These are phyloP conservation scores for Coturnix japonica DNA, from an alignment of 2,113 vertebrate genomes.

Conservation along the genomic window DNA sequence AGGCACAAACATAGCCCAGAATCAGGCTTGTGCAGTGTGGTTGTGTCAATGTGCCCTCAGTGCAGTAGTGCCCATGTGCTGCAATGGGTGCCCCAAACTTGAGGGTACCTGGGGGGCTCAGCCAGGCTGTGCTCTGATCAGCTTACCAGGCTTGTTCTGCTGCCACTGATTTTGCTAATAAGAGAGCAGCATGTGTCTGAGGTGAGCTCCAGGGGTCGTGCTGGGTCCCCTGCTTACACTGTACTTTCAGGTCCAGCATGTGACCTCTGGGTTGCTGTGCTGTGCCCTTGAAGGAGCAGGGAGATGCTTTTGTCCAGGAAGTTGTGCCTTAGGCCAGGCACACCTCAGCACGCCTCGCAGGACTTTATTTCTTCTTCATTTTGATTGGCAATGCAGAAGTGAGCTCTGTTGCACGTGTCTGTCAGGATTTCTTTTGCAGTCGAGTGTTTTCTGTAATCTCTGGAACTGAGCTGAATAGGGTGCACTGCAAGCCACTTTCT, in stretches of 20 bases:
- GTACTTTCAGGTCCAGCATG: neutral
- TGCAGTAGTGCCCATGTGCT: fast-evolving
- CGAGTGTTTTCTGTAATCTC: neutral
- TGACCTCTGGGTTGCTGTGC: neutral
- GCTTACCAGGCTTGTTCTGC: neutral
- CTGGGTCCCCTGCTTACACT: neutral
- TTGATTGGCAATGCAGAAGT: neutral
- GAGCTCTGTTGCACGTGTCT: neutral
- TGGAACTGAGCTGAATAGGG: neutral
- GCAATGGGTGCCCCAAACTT: fast-evolving
- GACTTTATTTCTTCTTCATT: neutral
- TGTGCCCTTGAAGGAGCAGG: neutral
- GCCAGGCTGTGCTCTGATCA: neutral
- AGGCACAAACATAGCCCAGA: neutral
- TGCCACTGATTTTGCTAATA: neutral
- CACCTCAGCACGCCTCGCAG: neutral
- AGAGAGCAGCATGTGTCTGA: neutral
- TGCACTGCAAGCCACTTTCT: neutral
- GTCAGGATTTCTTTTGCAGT: neutral
- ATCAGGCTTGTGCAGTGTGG: neutral
- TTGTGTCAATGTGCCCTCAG: neutral
- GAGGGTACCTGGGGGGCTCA: neutral
- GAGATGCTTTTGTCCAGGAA: neutral
- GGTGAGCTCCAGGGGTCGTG: neutral
- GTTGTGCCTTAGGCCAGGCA: neutral